Evolutionary conservation across 2,888 invertebrate genomes (phyloP), one percentile per base, ranked within the genome.

Genomic region (Meteorus colon): DNA sequence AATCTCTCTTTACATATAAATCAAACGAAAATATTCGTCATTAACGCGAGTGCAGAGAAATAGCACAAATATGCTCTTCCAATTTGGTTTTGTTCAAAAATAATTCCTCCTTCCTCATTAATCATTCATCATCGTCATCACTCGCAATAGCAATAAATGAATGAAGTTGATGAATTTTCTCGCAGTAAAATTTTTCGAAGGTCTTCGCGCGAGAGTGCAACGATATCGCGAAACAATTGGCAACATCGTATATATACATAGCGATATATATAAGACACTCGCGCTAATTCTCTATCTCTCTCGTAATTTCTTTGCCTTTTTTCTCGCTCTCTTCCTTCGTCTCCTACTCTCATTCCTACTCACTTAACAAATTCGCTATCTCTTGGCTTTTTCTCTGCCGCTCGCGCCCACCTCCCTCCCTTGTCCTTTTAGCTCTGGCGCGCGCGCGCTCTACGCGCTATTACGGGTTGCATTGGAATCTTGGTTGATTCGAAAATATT

Each of bases 401-500:
- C 37, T 65, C 55, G 72, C 60, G 63, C 73, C 51, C 76, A 48
- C 73, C 55, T 71, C 41, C 41, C 41, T 24, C 24, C 16, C 71
- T 66, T 63, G 24, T 62, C 27, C 29, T 24, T 60, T n/a, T 14
- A 16, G 59, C 63, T 76, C 68, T 72, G 73, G 59, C 60, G 51
- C 34, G 62, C 59, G 74, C 62, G 68, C 69, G 62, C 75, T 65
- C 73, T 65, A 74, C 55, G 67, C 76, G 77, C 79, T 78, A 79
- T 78, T 77, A 78, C 75, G 73, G 77, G 75, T 68, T 74, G 79
- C 80, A 80, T 80, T 75, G 79, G 79, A 80, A 79, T 80, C 80
- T 77, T 77, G 71, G 81, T 81, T 82, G 84, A 84, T 87, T 85
- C 85, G 84, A 86, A 87, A 88, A 85, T 84, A 86, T 89, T 87